phyloP scores from a whole-genome alignment of 2,888 invertebrate genomes.

The Melieria picta region DNA sequence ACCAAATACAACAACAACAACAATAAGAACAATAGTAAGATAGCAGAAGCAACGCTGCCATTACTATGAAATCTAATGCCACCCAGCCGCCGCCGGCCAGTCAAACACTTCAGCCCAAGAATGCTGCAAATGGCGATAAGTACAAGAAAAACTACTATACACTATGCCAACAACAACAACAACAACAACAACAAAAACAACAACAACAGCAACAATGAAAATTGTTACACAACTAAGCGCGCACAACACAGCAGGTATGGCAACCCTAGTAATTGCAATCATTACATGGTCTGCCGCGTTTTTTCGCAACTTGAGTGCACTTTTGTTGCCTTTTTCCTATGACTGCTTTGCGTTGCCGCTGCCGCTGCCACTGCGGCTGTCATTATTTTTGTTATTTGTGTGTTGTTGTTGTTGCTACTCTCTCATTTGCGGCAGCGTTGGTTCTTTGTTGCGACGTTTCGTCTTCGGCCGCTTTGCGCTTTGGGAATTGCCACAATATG shows the following conservation, averaged over 20 bases:
- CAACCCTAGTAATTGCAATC: slow-evolving; percentile 46
- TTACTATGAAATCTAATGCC: slow-evolving; percentile 23
- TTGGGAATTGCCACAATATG: no score
- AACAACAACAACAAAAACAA: no score
- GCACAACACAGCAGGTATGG: slow-evolving; percentile 28
- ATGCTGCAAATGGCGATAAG: no score
- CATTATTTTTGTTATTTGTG: not conserved
- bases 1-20: no score
- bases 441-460: not conserved
- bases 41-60: not conserved
- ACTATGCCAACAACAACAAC: no score
- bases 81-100: not conserved
- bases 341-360: not conserved
- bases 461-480: not conserved
- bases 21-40: no score
- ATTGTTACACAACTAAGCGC: no score
- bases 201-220: no score
- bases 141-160: no score
- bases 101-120: no score
- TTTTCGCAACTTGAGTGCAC: slow-evolving; percentile 59
- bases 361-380: not conserved
- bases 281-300: slow-evolving; percentile 49
- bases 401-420: not conserved
- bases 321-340: slow-evolving; percentile 37
- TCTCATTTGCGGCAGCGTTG: not conserved